These are phyloP conservation scores for Merodon equestris DNA, from an alignment of 2,888 invertebrate species.

Conservation along the genomic window DNA sequence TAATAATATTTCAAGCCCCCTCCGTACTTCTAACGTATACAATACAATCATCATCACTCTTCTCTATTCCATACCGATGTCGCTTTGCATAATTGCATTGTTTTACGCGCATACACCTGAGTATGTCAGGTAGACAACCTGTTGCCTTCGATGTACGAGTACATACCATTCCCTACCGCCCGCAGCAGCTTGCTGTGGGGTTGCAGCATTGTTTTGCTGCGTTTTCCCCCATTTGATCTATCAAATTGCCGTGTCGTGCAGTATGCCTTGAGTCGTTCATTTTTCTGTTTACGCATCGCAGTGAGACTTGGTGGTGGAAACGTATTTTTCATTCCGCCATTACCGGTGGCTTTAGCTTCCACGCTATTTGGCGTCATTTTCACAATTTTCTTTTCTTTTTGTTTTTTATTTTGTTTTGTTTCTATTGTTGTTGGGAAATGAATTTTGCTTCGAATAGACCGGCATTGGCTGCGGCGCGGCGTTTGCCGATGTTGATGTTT, in stretches of 20 bases:
- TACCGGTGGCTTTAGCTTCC: constrained; percentile 19
- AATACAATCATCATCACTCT: constrained; percentile 31
- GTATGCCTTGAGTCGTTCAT: constrained; percentile 11
- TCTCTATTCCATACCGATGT: constrained; percentile 21
- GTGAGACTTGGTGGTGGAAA: constrained; percentile 22
- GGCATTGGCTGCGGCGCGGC: no score
- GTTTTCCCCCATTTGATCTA: constrained; percentile 32
- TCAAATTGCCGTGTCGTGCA: constrained; percentile 17
- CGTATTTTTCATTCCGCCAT: no score
- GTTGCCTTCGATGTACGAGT: constrained; percentile 38
- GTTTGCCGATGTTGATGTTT: no score
- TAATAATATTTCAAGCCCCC: constrained; percentile 16
- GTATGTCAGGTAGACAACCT: constrained; percentile 50
- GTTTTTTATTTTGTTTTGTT: no score
- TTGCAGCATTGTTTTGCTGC: constrained; percentile 19
- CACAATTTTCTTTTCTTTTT: constrained; percentile 12
- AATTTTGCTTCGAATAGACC: constrained; percentile 13
- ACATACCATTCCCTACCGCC: constrained; percentile 15
- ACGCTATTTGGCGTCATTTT: constrained; percentile 34
- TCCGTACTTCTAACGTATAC: not conserved
- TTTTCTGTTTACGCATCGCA: constrained; percentile 21
- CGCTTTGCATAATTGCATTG: constrained; percentile 50
- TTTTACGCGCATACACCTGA: constrained; percentile 45
- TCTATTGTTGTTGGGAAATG: constrained; percentile 24
- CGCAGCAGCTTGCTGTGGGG: not conserved